phyloP scores from a whole-genome alignment of 2,113 vertebrate genomes.

The Strigops habroptila region DNA sequence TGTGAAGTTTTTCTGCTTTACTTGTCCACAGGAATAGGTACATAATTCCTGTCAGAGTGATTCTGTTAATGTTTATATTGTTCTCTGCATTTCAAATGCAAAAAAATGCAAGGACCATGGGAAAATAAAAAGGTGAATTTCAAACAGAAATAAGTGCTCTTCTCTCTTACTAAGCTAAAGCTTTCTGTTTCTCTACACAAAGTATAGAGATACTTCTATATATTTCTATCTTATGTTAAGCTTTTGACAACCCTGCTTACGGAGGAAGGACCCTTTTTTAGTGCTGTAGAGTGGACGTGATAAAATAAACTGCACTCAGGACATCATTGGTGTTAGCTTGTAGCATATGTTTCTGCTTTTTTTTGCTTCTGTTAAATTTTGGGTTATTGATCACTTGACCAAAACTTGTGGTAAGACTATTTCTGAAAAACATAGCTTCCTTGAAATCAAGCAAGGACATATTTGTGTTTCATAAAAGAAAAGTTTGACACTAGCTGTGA shows the following conservation, averaged over 20 bases:
- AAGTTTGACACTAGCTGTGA: background rate
- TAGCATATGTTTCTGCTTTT: background rate
- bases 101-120: background rate
- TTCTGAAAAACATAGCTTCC: background rate
- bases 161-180: background rate
- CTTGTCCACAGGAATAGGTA: background rate
- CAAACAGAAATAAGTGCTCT: background rate
- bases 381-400: background rate
- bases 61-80: background rate
- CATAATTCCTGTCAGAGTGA: background rate
- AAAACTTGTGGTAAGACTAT: background rate
- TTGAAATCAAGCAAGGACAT: background rate
- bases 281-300: fast-evolving
- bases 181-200: background rate
- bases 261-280: background rate
- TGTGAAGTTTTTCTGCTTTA: background rate
- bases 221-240: background rate
- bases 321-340: background rate
- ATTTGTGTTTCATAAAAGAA: background rate
- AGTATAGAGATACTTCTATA: background rate
- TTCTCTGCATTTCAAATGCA: background rate
- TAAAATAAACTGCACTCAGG: background rate
- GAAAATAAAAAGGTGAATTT: background rate
- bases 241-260: background rate
- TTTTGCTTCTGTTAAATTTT: background rate